Evolutionary conservation across 2,888 invertebrate genomes (phyloP), one percentile per base, ranked within the genome.

Genomic region (Dione juno): DNA sequence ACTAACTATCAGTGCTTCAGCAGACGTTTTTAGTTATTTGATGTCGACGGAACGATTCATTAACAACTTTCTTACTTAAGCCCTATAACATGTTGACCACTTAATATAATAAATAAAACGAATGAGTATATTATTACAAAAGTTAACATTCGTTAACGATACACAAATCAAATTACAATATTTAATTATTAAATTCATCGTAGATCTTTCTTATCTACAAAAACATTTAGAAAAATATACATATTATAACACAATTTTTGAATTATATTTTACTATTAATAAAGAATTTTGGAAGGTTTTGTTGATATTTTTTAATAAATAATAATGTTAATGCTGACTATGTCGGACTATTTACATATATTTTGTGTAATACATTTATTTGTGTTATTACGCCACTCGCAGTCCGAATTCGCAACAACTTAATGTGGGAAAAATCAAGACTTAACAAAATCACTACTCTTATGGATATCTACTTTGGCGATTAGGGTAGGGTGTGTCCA

Each of bases 1-100:
- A 92, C 92, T 92, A 88, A 81, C 85, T 87, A 85, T 90, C 91
- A 92, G 92, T 92, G 92, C 92, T 89, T 87, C 86, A 87, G 86
- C 82, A 88, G 85, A 86, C 83, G 80, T 79, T 76, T 77, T 68
- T 81, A 83, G 79, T 82, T 79, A 82, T 80, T 79, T 83, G 77
- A 75, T 78, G 80, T 79, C 79, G 75, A 79, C 77, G 59, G 58
- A 70, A 72, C 66, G 66, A 72, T 70, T 72, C 64, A 67, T 65
- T 72, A 68, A 74, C 67, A 71, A 74, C 72, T 54, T 66, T 66
- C 73, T 71, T 68, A 73, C 71, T 77, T 78, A 75, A 74, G 54
- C 54, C 71, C 73, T 78, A 77, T 37, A 66, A 73, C 75, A 78
- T 79, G 71, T 75, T 75, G 71, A 75, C 75, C 76, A 74, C 76